Evolutionary conservation across 2,888 invertebrate species (phyloP).

Genomic region (Meiosimyza platycephala): DNA sequence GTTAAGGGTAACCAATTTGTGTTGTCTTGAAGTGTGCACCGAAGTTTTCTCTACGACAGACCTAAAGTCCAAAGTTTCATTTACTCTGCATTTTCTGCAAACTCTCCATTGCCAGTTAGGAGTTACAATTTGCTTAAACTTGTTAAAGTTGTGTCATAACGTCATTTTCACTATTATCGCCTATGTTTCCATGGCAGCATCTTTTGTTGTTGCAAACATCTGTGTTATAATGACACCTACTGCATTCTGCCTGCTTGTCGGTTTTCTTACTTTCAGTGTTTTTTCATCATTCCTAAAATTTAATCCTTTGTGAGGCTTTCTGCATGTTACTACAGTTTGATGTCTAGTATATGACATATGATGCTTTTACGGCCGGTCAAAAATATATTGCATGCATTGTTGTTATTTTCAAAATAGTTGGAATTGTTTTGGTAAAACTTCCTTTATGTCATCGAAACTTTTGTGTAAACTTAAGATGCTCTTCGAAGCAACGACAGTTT

Average conservation of each 20-base stretch:
- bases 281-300: no score
- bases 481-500: no score
- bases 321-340: neutral
- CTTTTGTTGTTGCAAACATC: no score
- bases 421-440: no score
- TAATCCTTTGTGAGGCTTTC: no score
- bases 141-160: neutral
- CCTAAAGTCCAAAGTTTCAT: constrained; percentile 3
- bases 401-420: neutral
- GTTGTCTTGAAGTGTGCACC: neutral
- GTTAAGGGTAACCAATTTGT: neutral
- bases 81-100: constrained; percentile 7
- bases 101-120: neutral
- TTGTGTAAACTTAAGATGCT: no score
- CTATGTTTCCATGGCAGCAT: no score
- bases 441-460: no score
- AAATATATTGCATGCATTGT: neutral
- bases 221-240: no score
- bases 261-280: no score
- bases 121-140: constrained; percentile 10
- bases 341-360: neutral
- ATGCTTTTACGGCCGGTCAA: constrained; percentile 1
- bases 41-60: neutral
- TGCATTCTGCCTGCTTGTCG: no score
- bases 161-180: neutral